Evolutionary conservation across 1,140 invertebrate genomes (phyloP).

Genomic region (Drosophila kanapiae): DNA sequence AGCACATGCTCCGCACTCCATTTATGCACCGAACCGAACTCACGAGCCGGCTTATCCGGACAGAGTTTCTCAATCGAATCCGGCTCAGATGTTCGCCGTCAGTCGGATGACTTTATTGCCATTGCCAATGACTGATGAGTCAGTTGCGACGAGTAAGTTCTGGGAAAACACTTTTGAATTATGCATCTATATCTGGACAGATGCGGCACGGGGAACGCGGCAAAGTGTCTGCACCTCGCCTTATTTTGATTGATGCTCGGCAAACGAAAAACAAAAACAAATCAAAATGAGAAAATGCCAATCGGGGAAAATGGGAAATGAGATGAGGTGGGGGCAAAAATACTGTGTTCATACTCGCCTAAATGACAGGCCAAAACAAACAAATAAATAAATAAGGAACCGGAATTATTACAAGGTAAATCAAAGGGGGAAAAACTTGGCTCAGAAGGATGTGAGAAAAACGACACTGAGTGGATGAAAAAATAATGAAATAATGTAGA

Average conservation of each 20-base stretch:
- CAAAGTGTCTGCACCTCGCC: constrained; percentile 37
- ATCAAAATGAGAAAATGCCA: constrained; percentile 51
- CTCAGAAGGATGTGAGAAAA: background rate
- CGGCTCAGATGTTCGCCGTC: constrained; percentile 28
- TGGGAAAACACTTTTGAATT: constrained; percentile 49
- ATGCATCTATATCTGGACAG: constrained; percentile 31
- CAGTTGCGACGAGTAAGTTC: constrained; percentile 25
- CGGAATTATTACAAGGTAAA: constrained; percentile 55
- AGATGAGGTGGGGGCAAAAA: background rate
- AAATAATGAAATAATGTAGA: constrained; percentile 20
- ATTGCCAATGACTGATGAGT: constrained; percentile 35
- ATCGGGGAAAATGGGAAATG: constrained; percentile 28
- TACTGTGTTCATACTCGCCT: background rate
- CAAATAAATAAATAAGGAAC: constrained; percentile 60
- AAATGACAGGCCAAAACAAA: constrained; percentile 40
- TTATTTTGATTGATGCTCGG: constrained; percentile 40
- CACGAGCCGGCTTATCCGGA: constrained; percentile 14
- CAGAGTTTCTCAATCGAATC: constrained; percentile 16
- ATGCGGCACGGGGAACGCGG: background rate
- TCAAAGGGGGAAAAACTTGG: constrained; percentile 1
- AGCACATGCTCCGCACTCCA: constrained; percentile 23
- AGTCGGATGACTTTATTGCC: constrained; percentile 40
- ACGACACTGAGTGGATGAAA: background rate
- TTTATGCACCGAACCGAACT: constrained; percentile 16
- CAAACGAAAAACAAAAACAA: constrained; percentile 45